Base-by-base conservation (phyloP, 2,888 invertebrate species). In the Mesochorus sp. region DNA sequence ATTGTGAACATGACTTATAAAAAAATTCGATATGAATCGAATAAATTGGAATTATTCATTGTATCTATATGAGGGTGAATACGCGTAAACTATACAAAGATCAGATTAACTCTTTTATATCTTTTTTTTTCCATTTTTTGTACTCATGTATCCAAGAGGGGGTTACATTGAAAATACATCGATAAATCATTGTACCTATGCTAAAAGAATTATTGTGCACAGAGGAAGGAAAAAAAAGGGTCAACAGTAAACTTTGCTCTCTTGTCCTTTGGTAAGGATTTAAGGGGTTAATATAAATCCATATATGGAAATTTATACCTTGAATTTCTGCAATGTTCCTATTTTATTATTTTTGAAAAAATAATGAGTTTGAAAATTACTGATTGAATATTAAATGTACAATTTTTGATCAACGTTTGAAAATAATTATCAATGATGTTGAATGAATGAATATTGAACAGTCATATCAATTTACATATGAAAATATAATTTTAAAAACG, bases 31-130 rank as follows among this genome's bases (percentile, higher is more conserved):
- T n/a, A n/a, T n/a, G n/a, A n/a, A n/a, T n/a, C n/a, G n/a, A n/a
- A n/a, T n/a, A n/a, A n/a, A n/a, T n/a, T n/a, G n/a, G n/a, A n/a
- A n/a, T n/a, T n/a, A n/a, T n/a, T n/a, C n/a, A n/a, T n/a, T n/a
- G n/a, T n/a, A n/a, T n/a, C n/a, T 31, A 10, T 31, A 31, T 10
- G 31, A 57, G 21, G 21, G 2, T 3, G 37, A n/a, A 37, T 57
- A 39, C 53, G 31, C n/a, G n/a, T 53, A 34, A 53, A 53, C 31
- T 57, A n/a, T 14, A 57, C 21, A 21, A 57, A 57, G 39, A 57
- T 57, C 57, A 39, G 57, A 57, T 57, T 57, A 57, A n/a, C 24
- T 6, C 57, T n/a, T n/a, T n/a, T n/a, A n/a, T n/a, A n/a, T n/a
- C n/a, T n/a, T n/a, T n/a, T n/a, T n/a, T n/a, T n/a, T n/a, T n/a